A percentile compares a stretch with the other conserved stretches of the same genome.
Evolutionary conservation across 2,113 vertebrate species (phyloP).

Genomic region (Merops nubicus): DNA sequence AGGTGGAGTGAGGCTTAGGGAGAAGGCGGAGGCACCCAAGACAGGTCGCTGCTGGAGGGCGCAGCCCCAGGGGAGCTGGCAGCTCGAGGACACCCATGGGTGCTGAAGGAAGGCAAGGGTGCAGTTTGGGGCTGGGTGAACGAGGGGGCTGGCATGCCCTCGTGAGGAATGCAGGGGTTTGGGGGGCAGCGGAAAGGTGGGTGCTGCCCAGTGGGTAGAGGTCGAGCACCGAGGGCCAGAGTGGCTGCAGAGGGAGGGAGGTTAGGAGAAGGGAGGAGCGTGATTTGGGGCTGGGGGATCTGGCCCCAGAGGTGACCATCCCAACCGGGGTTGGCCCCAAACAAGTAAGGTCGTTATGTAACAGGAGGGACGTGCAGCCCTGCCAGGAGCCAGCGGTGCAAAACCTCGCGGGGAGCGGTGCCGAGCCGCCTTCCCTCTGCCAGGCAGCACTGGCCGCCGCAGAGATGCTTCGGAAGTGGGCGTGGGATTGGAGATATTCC

Average conservation of each 20-base stretch:
- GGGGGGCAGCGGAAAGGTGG: background rate
- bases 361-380: constrained; percentile 21
- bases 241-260: accelerated
- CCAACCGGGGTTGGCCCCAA: background rate
- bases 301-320: background rate
- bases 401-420: background rate
- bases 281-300: background rate
- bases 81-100: background rate
- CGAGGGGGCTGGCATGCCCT: too few relatives aligned
- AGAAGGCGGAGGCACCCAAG: background rate
- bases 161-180: background rate
- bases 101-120: background rate
- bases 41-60: background rate
- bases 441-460: background rate
- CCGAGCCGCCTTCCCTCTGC: background rate
- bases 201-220: background rate
- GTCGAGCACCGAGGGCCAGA: background rate
- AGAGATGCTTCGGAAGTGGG: accelerated
- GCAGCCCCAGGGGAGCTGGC: background rate
- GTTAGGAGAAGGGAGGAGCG: background rate
- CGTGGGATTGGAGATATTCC: background rate
- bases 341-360: background rate
- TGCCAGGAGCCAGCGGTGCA: constrained; percentile 10
- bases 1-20: background rate
- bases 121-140: background rate